Percentiles rank a stretch among this genome's conserved stretches.
Conservation (phyloP, 2,797 vertebrate species). For the Pristis pectinata region DNA sequence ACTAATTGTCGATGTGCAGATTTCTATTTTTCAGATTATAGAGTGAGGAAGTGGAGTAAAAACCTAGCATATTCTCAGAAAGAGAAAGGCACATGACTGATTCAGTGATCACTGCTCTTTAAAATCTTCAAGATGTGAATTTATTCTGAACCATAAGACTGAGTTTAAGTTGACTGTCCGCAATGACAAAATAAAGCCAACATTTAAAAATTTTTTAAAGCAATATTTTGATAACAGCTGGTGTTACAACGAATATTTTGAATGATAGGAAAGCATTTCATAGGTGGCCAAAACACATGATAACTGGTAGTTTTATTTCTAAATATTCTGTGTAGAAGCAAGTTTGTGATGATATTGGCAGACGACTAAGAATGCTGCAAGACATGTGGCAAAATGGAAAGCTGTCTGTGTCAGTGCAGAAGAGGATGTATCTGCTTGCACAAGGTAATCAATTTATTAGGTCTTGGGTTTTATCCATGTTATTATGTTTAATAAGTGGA, state of each 20-base stretch:
- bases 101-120: neutral
- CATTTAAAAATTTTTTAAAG: neutral
- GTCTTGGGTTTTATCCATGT: neutral
- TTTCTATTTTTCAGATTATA: neutral
- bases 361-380: slow-evolving; percentile 69
- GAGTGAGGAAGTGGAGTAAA: neutral
- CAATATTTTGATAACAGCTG: neutral
- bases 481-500: neutral
- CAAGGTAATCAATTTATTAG: slow-evolving; percentile 56
- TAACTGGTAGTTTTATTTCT: neutral
- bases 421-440: slow-evolving; percentile 70
- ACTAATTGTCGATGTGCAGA: neutral
- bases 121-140: neutral
- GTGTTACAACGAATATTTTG: neutral
- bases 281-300: neutral
- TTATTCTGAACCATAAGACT: neutral
- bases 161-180: neutral
- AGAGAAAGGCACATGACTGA: neutral
- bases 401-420: slow-evolving; percentile 73
- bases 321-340: slow-evolving; percentile 61
- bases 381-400: slow-evolving; percentile 73
- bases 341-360: slow-evolving; percentile 76
- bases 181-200: neutral
- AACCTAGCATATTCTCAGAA: neutral
- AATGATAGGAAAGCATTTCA: neutral